These are phyloP conservation scores for Chaetodon auriga DNA, from an alignment of 2,113 vertebrate genomes.

Conservation along the genomic window DNA sequence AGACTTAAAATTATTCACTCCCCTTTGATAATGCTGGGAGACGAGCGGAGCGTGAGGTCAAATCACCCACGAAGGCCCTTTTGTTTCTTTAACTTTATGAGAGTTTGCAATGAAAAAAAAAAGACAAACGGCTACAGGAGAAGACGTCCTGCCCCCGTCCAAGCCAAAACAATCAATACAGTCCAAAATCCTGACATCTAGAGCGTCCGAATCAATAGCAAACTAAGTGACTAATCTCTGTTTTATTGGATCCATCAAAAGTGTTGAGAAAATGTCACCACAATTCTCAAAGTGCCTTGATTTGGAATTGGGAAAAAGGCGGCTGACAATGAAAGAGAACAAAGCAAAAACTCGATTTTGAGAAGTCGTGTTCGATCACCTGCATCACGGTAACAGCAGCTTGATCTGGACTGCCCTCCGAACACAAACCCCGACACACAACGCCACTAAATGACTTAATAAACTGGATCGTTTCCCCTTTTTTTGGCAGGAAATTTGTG, in stretches of 20 bases:
- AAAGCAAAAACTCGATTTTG: not conserved
- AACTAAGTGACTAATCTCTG: constrained; percentile 47
- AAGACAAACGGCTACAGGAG: not conserved
- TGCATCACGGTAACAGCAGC: not conserved
- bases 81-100: not conserved
- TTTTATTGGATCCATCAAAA: constrained; percentile 40
- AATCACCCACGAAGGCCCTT: not conserved
- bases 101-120: not conserved
- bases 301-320: not conserved
- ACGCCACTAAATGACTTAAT: not conserved
- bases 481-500: not conserved
- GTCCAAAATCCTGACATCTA: constrained; percentile 2
- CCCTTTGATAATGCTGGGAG: not conserved
- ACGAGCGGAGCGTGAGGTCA: not conserved
- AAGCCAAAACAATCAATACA: constrained; percentile 31
- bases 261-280: constrained; percentile 54
- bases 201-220: constrained; percentile 50
- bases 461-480: not conserved
- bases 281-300: constrained; percentile 13
- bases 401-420: not conserved
- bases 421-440: not conserved
- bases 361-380: not conserved
- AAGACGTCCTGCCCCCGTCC: not conserved
- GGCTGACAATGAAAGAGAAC: not conserved
- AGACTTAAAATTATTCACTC: not conserved